Evolutionary conservation across 2,888 invertebrate genomes (phyloP).

Genomic region (Aquatica leii): DNA sequence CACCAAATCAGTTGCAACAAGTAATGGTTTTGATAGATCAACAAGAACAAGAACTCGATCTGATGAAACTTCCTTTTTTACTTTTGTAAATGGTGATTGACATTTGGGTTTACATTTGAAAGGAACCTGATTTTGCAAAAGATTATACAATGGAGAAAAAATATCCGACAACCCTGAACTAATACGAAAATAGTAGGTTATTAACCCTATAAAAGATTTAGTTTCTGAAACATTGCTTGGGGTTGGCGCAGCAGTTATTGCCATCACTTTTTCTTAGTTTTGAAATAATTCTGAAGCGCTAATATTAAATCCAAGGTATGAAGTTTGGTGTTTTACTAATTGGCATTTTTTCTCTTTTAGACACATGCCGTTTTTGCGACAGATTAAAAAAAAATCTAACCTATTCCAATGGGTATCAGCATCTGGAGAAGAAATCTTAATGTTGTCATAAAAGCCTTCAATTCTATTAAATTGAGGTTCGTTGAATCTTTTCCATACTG

Average conservation of each 20-base stretch:
- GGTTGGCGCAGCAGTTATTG: not conserved
- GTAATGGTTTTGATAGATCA: too few relatives aligned
- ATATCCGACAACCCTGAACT: not conserved
- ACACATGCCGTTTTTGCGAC: not conserved
- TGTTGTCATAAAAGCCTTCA: not conserved
- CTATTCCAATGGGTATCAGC: not conserved
- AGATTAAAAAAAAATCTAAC: not conserved
- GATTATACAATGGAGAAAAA: conserved; percentile 18
- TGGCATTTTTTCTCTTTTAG: conserved; percentile 7
- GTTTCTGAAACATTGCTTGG: not conserved
- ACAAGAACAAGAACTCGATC: too few relatives aligned
- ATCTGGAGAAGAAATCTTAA: conserved; percentile 6
- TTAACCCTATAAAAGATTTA: conserved; percentile 12
- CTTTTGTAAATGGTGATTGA: conserved; percentile 16
- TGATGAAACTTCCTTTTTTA: conserved; percentile 17
- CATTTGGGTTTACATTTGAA: conserved; percentile 17
- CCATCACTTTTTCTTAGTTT: not conserved
- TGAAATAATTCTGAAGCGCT: not conserved
- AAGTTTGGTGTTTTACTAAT: not conserved
- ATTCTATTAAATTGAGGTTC: not conserved
- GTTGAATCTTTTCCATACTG: not conserved
- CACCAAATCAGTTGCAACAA: too few relatives aligned
- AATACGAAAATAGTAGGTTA: not conserved
- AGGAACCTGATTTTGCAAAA: conserved; percentile 17
- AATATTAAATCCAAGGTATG: not conserved